Conservation (phyloP, 2,113 vertebrate genomes). For the Cyanoderma ruficeps region DNA sequence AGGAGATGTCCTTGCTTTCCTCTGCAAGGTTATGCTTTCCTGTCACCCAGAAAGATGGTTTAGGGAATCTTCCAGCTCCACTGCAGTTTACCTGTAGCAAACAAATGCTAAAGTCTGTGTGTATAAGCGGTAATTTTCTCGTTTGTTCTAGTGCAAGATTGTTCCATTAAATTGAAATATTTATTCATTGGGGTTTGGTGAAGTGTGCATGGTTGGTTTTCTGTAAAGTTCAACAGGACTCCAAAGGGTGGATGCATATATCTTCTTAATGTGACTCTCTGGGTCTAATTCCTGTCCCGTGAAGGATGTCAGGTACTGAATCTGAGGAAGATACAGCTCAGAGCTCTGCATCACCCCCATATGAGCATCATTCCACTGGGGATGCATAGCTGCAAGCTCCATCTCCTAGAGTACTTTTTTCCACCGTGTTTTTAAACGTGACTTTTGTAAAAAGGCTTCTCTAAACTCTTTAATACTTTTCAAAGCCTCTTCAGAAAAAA, state of each 20-base stretch:
- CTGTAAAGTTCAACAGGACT: background rate
- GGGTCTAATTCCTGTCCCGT: background rate
- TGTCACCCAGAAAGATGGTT: background rate
- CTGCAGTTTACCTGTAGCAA: background rate
- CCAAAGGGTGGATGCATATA: background rate
- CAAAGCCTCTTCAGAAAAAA: background rate
- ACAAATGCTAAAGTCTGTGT: background rate
- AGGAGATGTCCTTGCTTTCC: background rate
- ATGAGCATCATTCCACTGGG: background rate
- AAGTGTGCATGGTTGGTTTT: background rate
- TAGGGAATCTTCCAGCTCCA: background rate
- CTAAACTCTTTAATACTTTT: background rate
- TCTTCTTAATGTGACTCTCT: background rate
- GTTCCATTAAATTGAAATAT: background rate
- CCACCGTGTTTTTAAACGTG: background rate
- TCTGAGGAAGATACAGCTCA: background rate
- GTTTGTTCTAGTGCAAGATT: background rate
- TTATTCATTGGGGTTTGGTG: background rate
- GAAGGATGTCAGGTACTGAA: background rate
- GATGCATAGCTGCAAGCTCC: background rate
- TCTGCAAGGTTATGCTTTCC: background rate
- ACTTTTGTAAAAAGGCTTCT: background rate
- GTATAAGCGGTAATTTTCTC: background rate
- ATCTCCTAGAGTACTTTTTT: background rate
- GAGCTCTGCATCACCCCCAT: background rate